Base-by-base conservation (phyloP, 1,140 invertebrate species). In the Ostrea edulis region DNA sequence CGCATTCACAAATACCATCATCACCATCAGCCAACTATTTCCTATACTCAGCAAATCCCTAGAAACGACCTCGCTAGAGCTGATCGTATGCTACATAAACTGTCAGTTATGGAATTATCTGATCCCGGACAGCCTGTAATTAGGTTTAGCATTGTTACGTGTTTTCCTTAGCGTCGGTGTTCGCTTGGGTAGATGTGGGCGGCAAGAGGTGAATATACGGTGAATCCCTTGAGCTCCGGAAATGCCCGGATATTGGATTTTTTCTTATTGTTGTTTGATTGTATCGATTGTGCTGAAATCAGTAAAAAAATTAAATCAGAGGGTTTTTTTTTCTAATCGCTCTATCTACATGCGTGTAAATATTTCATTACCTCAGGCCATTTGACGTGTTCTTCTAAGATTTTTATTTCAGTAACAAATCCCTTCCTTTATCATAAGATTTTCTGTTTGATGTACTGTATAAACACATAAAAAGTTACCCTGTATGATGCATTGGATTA, bases 221-320 rank as follows among this genome's bases (percentile, higher is more conserved):
- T 29, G 68, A 77, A 77, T 35, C 68, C 25, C 22, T 29, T 77
- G 14, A 44, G 68, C 4, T 35, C 68, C 29, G 25, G 8, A 77
- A 29, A 77, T 77, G 12, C 29, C 68, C 25, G 68, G 68, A 77
- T 77, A 77, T 77, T 35, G 29, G 68, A 35, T 17, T 77, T 77
- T 25, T 12, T 22, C 14, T 62, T 62, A 4, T n/a, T 62, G 22
- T 77, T 35, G 4, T 29, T 77, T 25, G 29, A 14, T 77, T 77
- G 12, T 77, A 77, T 35, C 25, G 9, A 77, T 29, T 25, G 14
- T 9, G 2, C 22, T 22, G 25, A 77, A 35, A 77, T 77, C 7
- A 77, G 68, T 22, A 11, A 77, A 17, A 77, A 29, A 29, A 29
- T 20, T 17, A 62, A 77, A 29, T 35, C 25, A 77, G 29, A 77